A percentile compares a stretch with the other conserved stretches of the same genome.
phyloP scores from a whole-genome alignment of 2,888 invertebrate genomes.

The Nephrotoma flavescens region DNA sequence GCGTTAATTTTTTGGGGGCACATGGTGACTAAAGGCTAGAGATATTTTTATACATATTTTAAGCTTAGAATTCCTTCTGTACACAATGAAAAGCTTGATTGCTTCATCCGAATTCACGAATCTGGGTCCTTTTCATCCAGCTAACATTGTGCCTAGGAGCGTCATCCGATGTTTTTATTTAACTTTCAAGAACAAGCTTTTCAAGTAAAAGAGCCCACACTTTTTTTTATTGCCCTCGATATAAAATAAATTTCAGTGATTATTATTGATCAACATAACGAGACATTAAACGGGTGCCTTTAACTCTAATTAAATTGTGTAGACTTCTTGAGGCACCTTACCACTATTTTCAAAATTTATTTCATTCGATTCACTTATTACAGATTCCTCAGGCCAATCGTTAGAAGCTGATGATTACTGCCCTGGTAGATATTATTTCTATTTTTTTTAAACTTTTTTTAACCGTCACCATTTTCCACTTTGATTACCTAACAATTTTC shows the following conservation, averaged over 20 bases:
- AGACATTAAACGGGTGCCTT: too few relatives aligned
- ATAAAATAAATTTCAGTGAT: too few relatives aligned
- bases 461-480: neutral
- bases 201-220: too few relatives aligned
- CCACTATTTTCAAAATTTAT: neutral
- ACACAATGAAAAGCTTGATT: neutral
- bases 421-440: neutral
- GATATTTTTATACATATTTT: neutral
- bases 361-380: neutral
- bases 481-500: neutral
- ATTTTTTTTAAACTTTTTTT: neutral
- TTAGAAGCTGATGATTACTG: neutral
- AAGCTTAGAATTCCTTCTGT: neutral
- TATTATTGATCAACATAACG: too few relatives aligned
- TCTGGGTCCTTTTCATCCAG: too few relatives aligned
- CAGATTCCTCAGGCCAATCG: neutral
- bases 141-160: too few relatives aligned
- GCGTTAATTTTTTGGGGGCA: neutral
- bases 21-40: neutral
- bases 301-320: too few relatives aligned
- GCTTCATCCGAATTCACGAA: too few relatives aligned
- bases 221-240: too few relatives aligned
- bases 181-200: too few relatives aligned
- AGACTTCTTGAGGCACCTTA: neutral
- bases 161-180: too few relatives aligned